Percentiles rank a stretch among this genome's conserved stretches.
phyloP scores from a whole-genome alignment of 1,140 invertebrate genomes.

The Bombus turneri region DNA sequence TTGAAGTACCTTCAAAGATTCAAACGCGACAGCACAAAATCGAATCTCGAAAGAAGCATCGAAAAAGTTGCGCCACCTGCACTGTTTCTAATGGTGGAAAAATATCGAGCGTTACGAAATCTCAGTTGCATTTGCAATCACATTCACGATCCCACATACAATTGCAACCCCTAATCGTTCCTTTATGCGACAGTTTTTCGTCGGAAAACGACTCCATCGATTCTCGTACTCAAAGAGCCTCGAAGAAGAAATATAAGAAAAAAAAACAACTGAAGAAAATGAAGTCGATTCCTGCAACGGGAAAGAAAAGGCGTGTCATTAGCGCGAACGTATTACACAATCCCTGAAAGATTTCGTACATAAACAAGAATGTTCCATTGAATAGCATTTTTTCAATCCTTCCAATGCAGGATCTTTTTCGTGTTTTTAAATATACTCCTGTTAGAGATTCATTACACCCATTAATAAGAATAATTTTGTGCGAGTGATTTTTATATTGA shows the following conservation, averaged over 20 bases:
- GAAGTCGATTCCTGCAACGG: background rate
- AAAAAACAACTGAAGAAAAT: constrained; percentile 74
- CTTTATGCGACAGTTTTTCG: constrained; percentile 80
- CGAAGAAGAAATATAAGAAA: constrained; percentile 82
- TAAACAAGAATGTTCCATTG: background rate
- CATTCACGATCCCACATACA: constrained; percentile 7
- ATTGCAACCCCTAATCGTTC: constrained; percentile 29
- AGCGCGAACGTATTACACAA: constrained; percentile 40
- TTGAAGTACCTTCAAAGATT: constrained; percentile 7
- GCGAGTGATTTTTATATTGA: background rate
- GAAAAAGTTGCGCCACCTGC: constrained; percentile 11
- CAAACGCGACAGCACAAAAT: constrained; percentile 71
- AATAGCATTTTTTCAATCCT: background rate
- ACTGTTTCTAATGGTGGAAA: background rate
- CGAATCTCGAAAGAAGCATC: constrained; percentile 47
- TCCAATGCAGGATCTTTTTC: background rate
- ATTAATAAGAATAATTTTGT: too few species aligned
- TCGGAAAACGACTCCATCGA: constrained; percentile 78
- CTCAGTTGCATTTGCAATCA: background rate
- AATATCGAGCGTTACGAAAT: constrained; percentile 4
- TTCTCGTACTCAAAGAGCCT: constrained; percentile 67
- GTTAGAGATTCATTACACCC: background rate
- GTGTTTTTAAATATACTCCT: background rate
- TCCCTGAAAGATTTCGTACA: constrained; percentile 4
- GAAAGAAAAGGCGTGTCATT: constrained; percentile 24